These are phyloP conservation scores for Zosterops lateralis DNA, from an alignment of 2,113 vertebrate species.

Conservation along the genomic window DNA sequence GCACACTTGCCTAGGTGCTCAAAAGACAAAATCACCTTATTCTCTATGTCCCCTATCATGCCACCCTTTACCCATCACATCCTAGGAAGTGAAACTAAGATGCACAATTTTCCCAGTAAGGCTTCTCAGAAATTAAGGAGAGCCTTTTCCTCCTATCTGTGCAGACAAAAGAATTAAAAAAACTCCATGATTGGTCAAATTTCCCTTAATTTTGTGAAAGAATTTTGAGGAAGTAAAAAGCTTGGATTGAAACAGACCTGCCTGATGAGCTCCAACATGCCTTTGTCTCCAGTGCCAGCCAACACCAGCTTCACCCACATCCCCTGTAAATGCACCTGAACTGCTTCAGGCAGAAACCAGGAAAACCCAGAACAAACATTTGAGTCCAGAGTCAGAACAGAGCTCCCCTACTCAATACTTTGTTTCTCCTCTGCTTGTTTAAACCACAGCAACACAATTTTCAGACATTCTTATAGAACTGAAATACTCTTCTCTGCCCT, in stretches of 20 bases:
- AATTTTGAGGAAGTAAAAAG: background rate
- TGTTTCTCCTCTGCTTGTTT: background rate
- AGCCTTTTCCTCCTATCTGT: background rate
- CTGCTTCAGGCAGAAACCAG: background rate
- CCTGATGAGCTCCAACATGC: rapidly evolving
- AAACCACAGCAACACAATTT: background rate
- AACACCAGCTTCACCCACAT: background rate
- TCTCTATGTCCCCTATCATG: background rate
- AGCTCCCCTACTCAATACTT: background rate
- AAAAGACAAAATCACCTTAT: background rate
- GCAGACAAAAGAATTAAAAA: background rate
- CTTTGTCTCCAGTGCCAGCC: background rate
- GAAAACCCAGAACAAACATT: background rate
- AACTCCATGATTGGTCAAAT: rapidly evolving
- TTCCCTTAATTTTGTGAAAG: background rate
- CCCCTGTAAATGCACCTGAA: background rate
- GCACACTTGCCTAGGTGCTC: background rate
- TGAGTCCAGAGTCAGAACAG: background rate
- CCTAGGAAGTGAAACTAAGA: background rate
- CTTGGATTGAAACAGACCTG: background rate
- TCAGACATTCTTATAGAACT: background rate
- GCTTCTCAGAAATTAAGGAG: background rate
- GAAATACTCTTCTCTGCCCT: background rate
- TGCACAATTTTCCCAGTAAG: background rate
- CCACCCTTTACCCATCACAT: background rate